phyloP scores from a whole-genome alignment of 2,113 vertebrate genomes.

The Melanerpes formicivorus region DNA sequence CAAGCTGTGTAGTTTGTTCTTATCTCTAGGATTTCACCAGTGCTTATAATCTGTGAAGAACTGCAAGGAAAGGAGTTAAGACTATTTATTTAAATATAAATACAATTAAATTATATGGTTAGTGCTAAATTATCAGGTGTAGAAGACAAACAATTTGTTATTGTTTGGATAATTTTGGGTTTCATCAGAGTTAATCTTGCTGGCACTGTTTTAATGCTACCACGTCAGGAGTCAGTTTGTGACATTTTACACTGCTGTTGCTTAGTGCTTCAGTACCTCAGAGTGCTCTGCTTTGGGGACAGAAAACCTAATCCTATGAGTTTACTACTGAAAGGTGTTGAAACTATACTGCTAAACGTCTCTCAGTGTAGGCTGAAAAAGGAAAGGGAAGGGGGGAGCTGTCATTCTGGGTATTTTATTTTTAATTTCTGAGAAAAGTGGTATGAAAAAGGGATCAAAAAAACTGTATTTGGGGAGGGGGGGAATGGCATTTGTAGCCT shows the following conservation, averaged over 20 bases:
- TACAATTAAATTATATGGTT: slow-evolving; percentile 72
- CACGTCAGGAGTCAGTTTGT: neutral
- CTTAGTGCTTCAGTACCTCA: slow-evolving; percentile 25
- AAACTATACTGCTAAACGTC: neutral
- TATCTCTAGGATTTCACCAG: slow-evolving; percentile 25
- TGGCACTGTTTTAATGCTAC: slow-evolving; percentile 21
- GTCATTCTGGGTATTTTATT: neutral
- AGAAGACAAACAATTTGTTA: slow-evolving; percentile 30
- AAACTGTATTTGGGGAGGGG: slow-evolving; percentile 56
- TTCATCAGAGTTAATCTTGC: slow-evolving; percentile 26
- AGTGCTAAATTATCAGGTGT: slow-evolving; percentile 64
- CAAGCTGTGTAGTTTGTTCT: slow-evolving; percentile 37
- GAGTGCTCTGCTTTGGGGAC: neutral
- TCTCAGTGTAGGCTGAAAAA: slow-evolving; percentile 35
- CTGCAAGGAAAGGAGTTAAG: slow-evolving; percentile 53
- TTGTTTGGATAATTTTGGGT: slow-evolving; percentile 21
- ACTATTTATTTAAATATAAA: slow-evolving; percentile 78
- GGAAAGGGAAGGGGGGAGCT: neutral
- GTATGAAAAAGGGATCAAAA: slow-evolving; percentile 68
- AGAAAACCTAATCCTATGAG: neutral
- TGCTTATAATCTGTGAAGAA: slow-evolving; percentile 56
- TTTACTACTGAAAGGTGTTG: neutral
- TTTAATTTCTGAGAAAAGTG: slow-evolving; percentile 55
- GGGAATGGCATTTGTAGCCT: slow-evolving; percentile 73
- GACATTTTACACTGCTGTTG: slow-evolving; percentile 28